Evolutionary conservation across 2,888 invertebrate genomes (phyloP).

Genomic region (Ernsta delagoae): DNA sequence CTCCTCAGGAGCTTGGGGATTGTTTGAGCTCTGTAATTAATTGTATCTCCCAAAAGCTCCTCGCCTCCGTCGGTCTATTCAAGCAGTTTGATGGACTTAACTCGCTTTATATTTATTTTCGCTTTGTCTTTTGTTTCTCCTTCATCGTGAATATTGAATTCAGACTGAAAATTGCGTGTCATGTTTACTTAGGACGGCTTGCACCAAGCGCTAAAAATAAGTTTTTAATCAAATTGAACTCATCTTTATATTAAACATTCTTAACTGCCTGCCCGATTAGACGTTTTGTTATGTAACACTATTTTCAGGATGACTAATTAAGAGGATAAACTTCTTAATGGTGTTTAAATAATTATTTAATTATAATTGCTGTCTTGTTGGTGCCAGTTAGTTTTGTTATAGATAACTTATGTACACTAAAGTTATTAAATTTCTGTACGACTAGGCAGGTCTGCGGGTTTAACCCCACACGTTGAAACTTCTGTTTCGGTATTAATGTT

Average conservation of each 20-base stretch:
- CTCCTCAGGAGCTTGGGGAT: not conserved
- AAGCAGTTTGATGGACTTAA: not conserved
- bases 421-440: slow-evolving; percentile 20
- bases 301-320: no score
- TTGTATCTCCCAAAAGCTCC: not conserved
- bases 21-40: slow-evolving; percentile 9
- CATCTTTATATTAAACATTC: no score
- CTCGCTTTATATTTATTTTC: not conserved
- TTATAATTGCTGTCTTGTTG: not conserved
- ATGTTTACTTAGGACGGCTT: no score
- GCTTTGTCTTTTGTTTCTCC: not conserved
- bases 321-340: no score
- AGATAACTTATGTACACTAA: not conserved
- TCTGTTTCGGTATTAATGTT: slow-evolving; percentile 6
- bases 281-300: no score
- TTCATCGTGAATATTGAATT: not conserved
- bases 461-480: slow-evolving; percentile 2
- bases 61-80: not conserved
- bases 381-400: not conserved
- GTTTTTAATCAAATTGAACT: no score
- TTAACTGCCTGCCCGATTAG: no score
- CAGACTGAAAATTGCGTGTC: not conserved
- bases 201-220: no score
- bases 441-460: slow-evolving; percentile 7
- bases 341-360: not conserved